phyloP scores from a whole-genome alignment of 2,113 vertebrate species.

The Neodontobutis hainanensis region DNA sequence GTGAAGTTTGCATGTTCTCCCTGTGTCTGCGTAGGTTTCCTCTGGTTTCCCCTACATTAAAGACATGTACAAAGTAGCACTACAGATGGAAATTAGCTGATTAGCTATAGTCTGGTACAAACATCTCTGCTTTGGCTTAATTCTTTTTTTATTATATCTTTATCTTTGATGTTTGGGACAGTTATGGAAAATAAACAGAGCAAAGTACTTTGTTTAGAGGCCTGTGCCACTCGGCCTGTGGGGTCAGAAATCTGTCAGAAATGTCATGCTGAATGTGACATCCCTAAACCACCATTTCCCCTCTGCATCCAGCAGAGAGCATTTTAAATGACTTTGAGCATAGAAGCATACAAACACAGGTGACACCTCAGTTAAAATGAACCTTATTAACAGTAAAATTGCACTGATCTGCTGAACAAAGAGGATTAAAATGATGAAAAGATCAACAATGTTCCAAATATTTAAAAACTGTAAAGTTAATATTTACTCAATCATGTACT shows the following conservation, averaged over 20 bases:
- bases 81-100: too few species aligned
- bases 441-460: slow-evolving; percentile 49
- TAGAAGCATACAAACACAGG: slow-evolving; percentile 63
- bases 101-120: too few species aligned
- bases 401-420: slow-evolving; percentile 56
- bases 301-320: slow-evolving; percentile 54
- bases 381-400: slow-evolving; percentile 56
- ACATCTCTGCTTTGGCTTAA: too few species aligned
- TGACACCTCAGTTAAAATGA: slow-evolving; percentile 57
- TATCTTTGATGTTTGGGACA: slow-evolving; percentile 27
- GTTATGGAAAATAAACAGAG: slow-evolving; percentile 34
- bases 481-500: slow-evolving; percentile 39
- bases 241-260: slow-evolving; percentile 57
- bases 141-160: too few species aligned
- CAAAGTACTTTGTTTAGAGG: slow-evolving; percentile 27
- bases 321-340: slow-evolving; percentile 60
- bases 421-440: slow-evolving; percentile 50
- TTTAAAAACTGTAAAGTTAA: slow-evolving; percentile 55
- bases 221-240: slow-evolving; percentile 41
- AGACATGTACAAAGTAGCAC: too few species aligned
- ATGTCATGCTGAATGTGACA: slow-evolving; percentile 74
- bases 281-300: slow-evolving; percentile 50
- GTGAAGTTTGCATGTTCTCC: too few species aligned
- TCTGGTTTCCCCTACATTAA: too few species aligned
- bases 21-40: too few species aligned